A percentile compares a stretch with the other conserved stretches of the same genome.
phyloP scores from a whole-genome alignment of 2,113 vertebrate species.

The Bos indicus region DNA sequence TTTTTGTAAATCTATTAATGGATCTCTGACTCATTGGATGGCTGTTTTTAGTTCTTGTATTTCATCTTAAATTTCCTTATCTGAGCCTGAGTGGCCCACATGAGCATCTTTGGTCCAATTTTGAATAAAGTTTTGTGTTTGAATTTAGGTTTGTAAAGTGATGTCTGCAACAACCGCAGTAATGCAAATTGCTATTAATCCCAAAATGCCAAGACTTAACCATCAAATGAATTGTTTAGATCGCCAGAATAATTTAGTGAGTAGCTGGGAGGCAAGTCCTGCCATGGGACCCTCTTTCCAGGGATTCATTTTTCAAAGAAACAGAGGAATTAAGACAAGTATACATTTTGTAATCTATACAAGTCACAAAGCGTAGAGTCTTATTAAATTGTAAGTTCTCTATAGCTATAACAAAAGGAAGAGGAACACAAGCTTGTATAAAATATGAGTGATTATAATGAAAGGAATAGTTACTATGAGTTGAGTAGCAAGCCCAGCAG shows the following conservation, averaged over 20 bases:
- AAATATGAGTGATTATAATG: neutral
- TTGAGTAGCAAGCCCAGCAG: no score
- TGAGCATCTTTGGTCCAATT: neutral
- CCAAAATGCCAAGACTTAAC: neutral
- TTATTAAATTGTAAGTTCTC: neutral
- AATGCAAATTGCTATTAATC: neutral
- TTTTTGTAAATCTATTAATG: neutral
- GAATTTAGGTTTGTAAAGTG: neutral
- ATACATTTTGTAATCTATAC: neutral
- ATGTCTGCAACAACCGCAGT: neutral
- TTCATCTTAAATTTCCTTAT: neutral
- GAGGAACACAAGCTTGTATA: neutral
- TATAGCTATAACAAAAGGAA: neutral
- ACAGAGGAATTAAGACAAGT: neutral
- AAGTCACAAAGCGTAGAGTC: neutral
- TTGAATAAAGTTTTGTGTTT: neutral
- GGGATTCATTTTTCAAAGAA: neutral
- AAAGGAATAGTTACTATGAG: neutral
- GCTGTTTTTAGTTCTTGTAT: neutral
- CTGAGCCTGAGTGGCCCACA: neutral
- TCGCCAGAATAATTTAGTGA: neutral
- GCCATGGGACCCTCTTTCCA: neutral
- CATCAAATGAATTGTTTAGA: neutral
- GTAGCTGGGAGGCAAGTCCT: neutral
- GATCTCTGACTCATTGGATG: neutral